Evolutionary conservation across 2,888 invertebrate genomes (phyloP), one percentile per base, ranked within the genome.

Genomic region (Taenaris catops): DNA sequence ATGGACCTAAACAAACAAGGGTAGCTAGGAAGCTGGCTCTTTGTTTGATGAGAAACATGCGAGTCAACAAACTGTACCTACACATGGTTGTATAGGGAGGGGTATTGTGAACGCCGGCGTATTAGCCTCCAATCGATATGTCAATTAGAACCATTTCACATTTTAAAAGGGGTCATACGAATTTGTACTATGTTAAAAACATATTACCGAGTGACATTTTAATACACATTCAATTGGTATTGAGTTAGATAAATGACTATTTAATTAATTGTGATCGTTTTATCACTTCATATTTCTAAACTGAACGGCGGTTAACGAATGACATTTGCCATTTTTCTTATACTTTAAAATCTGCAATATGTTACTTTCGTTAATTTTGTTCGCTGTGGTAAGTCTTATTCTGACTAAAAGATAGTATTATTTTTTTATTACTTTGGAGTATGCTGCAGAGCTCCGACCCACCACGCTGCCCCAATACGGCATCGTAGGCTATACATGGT

Each of bases 1-100:
- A 65, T 66, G 74, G 79, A 69, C 84, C 84, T 84, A 83, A 84
- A 81, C 73, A 84, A 84, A 84, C 83, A 84, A 63, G 83, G 80
- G 84, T 81, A 81, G 83, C 81, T 79, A 78, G 83, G 84, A 81
- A 86, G 84, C 84, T 70, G 79, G 76, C 62, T 60, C 73, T 71
- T 72, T 83, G 80, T 84, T 84, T 84, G 80, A 58, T 64, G 70
- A 86, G 83, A 75, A 80, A 78, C 81, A 79, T 72, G 62, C 70
- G 71, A 75, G 81, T 80, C 74, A 83, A 81, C 73, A 81, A 51
- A 63, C 57, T 43, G 56, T 59, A 49, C 45, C 51, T 53, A 54
- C 57, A 41, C 52, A 47, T 2, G 19, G 49, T 50, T 52, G 52
- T 48, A 27, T 12, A 5, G 25, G n/a, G n/a, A n/a, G n/a, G n/a